Conservation (phyloP, 2,888 invertebrate species). For the Charanyca ferruginea region DNA sequence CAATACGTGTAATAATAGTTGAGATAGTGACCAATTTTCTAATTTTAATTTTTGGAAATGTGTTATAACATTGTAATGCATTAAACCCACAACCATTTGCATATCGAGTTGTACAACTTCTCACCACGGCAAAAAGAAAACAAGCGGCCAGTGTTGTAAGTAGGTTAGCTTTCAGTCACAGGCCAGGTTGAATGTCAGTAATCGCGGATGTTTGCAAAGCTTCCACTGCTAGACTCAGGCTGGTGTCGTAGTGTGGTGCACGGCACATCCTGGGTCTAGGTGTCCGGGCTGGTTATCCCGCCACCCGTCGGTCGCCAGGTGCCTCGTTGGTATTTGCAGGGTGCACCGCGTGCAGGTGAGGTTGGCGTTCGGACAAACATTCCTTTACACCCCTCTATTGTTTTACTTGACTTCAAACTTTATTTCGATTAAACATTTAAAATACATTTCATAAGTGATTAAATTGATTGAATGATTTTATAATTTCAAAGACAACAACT, state of each 20-base stretch:
- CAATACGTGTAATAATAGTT: no score
- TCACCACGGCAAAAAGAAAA: slow-evolving; percentile 55
- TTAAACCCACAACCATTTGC: not conserved
- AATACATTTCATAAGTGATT: slow-evolving; percentile 47
- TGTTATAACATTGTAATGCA: no score
- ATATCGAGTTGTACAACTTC: slow-evolving; percentile 3
- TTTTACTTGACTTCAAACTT: slow-evolving; percentile 60
- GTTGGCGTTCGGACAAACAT: slow-evolving; percentile 51
- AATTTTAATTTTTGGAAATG: no score
- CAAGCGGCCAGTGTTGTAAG: slow-evolving; percentile 33
- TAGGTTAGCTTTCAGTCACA: slow-evolving; percentile 24
- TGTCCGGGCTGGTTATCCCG: slow-evolving; percentile 57
- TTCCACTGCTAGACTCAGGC: slow-evolving; percentile 51
- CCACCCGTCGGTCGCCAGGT: slow-evolving; percentile 58
- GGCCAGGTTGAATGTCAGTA: slow-evolving; percentile 60
- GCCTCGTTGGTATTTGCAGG: slow-evolving; percentile 59
- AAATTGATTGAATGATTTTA: slow-evolving; percentile 41
- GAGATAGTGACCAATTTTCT: no score
- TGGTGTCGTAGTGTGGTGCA: not conserved
- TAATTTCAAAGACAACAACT: slow-evolving; percentile 53
- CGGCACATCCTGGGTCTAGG: slow-evolving; percentile 51
- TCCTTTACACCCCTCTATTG: slow-evolving; percentile 56
- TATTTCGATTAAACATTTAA: slow-evolving; percentile 55
- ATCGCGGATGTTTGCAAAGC: slow-evolving; percentile 44
- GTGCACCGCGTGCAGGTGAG: slow-evolving; percentile 59